These are phyloP conservation scores for Montipora capricornis DNA, from an alignment of 64 coral and sea anemone genomes.

Conservation along the genomic window DNA sequence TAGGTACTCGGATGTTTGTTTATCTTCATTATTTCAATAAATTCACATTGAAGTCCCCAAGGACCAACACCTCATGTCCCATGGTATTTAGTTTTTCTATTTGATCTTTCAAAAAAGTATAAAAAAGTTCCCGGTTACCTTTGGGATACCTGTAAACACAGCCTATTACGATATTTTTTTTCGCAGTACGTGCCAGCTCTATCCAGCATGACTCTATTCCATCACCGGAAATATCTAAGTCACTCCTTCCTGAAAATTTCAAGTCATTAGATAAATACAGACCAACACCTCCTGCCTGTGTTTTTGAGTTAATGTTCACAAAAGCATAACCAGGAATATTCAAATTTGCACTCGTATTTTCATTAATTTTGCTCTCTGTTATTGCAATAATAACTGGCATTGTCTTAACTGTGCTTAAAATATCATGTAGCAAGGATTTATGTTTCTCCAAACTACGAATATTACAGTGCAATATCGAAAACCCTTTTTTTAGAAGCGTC, in stretches of 20 bases:
- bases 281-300: too few relatives aligned
- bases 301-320: slow-evolving; percentile 17
- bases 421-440: background rate
- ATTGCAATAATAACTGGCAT: background rate
- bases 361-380: background rate
- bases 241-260: slow-evolving; percentile 22
- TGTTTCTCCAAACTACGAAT: background rate
- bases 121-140: background rate
- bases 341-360: slow-evolving; percentile 15
- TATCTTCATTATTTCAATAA: too few relatives aligned
- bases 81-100: background rate
- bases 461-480: too few relatives aligned
- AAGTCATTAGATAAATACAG: slow-evolving; percentile 9
- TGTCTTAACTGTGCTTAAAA: too few relatives aligned
- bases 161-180: too few relatives aligned
- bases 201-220: slow-evolving; percentile 43
- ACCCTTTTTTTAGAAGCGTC: too few relatives aligned
- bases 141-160: too few relatives aligned
- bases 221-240: slow-evolving; percentile 12
- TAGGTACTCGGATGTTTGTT: background rate
- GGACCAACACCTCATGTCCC: slow-evolving; percentile 4
- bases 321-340: slow-evolving; percentile 16
- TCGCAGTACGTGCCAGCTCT: background rate
- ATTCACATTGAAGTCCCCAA: background rate
- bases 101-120: background rate